Evolutionary conservation across 2,797 vertebrate genomes (phyloP).

Genomic region (Valencia hispanica): DNA sequence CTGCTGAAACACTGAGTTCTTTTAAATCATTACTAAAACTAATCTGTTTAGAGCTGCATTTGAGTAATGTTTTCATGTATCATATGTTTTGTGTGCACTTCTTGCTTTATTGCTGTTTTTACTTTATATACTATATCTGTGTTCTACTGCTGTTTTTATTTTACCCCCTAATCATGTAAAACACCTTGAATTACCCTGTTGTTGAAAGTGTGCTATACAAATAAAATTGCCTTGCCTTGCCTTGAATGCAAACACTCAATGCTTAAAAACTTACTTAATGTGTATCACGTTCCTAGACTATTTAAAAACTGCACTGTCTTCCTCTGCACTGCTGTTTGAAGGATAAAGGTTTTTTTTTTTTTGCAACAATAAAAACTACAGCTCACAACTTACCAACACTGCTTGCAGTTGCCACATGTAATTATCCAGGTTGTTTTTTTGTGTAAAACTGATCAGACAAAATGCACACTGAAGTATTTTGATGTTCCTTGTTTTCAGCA

Average conservation of each 20-base stretch:
- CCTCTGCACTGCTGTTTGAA: not conserved
- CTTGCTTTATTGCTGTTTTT: too few species aligned
- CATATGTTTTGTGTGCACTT: too few species aligned
- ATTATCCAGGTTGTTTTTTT: not conserved
- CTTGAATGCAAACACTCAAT: not conserved
- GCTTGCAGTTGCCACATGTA: not conserved
- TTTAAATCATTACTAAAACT: too few species aligned
- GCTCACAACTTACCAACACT: not conserved
- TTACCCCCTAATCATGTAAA: too few species aligned
- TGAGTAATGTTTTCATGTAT: too few species aligned
- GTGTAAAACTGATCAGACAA: not conserved
- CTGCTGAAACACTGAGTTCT: too few species aligned
- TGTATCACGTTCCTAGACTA: not conserved
- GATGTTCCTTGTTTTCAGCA: not conserved
- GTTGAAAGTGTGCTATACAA: too few species aligned
- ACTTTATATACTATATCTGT: too few species aligned
- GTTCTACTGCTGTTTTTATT: too few species aligned
- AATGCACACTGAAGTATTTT: not conserved
- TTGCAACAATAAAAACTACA: not conserved
- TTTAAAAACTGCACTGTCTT: not conserved
- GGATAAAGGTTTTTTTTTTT: constrained; percentile 1
- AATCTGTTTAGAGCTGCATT: too few species aligned
- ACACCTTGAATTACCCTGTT: too few species aligned
- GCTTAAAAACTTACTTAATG: not conserved
- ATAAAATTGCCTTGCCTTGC: too few species aligned